A percentile compares a stretch with the other conserved stretches of the same genome.
Conservation (phyloP, 2,113 vertebrate genomes). For the Sebastes schlegelii region DNA sequence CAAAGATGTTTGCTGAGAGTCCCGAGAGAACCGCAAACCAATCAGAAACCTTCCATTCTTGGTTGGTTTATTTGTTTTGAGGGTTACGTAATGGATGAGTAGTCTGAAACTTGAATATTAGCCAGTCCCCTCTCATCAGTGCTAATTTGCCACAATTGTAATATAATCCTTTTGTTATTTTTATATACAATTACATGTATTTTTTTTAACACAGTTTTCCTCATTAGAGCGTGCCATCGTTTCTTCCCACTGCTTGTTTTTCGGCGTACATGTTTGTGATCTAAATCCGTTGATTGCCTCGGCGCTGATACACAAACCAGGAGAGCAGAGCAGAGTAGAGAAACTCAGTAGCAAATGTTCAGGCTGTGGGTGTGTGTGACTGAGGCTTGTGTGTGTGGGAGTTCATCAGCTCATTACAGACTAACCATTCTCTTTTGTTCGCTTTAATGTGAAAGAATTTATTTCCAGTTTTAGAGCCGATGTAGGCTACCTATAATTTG, state of each 20-base stretch:
- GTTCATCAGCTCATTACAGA: constrained; percentile 69
- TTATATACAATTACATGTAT: background rate
- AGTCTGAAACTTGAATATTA: background rate
- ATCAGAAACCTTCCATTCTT: background rate
- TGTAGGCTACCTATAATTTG: constrained; percentile 78
- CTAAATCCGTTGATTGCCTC: constrained; percentile 40
- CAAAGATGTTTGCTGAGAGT: constrained; percentile 17
- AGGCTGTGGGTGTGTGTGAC: constrained; percentile 54
- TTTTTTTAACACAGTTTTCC: background rate
- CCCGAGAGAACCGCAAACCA: constrained; percentile 1
- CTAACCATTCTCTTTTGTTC: constrained; percentile 64
- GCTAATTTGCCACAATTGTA: background rate
- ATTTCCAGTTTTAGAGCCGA: constrained; percentile 71
- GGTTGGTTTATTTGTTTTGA: background rate
- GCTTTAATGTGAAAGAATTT: constrained; percentile 72
- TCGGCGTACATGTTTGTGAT: background rate
- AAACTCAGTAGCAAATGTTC: constrained; percentile 40
- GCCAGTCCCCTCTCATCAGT: background rate
- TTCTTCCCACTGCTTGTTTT: constrained; percentile 17
- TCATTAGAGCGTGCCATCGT: background rate
- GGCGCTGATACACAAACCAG: constrained; percentile 9
- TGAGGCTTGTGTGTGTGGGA: constrained; percentile 47
- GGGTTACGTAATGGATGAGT: background rate
- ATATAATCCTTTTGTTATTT: background rate
- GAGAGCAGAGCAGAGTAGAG: constrained; percentile 24